phyloP scores from a whole-genome alignment of 2,888 invertebrate genomes.

The Tanytarsus gracilentus region DNA sequence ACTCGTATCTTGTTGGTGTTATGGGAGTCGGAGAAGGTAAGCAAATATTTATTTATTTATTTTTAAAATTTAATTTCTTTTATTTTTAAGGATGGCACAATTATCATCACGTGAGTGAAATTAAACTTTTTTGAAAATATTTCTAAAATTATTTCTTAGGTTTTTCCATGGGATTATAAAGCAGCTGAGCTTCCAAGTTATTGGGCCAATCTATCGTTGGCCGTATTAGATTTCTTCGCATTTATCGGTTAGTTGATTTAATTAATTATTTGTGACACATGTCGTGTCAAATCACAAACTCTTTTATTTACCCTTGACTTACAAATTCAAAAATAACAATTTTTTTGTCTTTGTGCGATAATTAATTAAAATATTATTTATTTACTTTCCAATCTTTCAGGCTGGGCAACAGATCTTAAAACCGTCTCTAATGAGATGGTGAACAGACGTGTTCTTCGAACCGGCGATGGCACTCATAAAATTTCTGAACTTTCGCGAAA shows the following conservation, averaged over 20 bases:
- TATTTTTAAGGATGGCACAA: slow-evolving; percentile 81
- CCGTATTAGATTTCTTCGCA: slow-evolving; percentile 58
- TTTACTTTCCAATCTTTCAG: background rate
- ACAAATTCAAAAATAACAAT: too few species aligned
- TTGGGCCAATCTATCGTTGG: slow-evolving; percentile 52
- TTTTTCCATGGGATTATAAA: slow-evolving; percentile 57
- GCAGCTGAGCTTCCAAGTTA: slow-evolving; percentile 62
- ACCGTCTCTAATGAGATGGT: slow-evolving; percentile 65
- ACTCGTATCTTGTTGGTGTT: slow-evolving; percentile 12
- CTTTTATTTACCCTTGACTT: too few species aligned
- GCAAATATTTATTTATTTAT: background rate
- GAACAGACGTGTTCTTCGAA: slow-evolving; percentile 56
- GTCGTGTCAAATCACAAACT: too few species aligned
- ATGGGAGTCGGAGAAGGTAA: slow-evolving; percentile 13
- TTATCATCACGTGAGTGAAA: slow-evolving; percentile 63
- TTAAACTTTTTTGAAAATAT: background rate
- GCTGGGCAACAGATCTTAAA: slow-evolving; percentile 78
- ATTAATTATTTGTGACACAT: too few species aligned
- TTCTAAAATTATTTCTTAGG: background rate
- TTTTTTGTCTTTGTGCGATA: background rate
- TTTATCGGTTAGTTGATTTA: slow-evolving; percentile 44
- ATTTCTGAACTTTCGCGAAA: background rate
- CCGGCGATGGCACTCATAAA: slow-evolving; percentile 61
- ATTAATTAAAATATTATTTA: background rate
- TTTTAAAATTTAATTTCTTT: slow-evolving; percentile 53